phyloP scores from a whole-genome alignment of 2,797 vertebrate genomes.

The Lagodon rhomboides region DNA sequence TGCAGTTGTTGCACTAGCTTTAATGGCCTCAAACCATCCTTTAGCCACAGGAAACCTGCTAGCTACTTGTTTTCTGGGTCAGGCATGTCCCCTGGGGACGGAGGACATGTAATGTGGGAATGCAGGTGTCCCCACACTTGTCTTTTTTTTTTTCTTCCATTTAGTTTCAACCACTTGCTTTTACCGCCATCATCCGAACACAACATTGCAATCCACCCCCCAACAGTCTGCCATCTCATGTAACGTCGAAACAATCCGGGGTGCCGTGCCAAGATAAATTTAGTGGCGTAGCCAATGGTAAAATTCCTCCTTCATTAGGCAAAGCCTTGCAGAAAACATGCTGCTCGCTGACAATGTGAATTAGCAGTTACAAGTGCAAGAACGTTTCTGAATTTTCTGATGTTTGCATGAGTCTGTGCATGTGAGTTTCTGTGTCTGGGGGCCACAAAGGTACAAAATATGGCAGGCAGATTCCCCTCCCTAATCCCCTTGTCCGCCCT shows the following conservation, averaged over 20 bases:
- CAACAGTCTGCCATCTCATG: constrained; percentile 44
- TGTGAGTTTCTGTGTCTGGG: constrained; percentile 33
- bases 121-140: constrained; percentile 21
- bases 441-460: constrained; percentile 53
- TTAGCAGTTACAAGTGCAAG: constrained; percentile 45
- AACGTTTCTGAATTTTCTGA: constrained; percentile 39
- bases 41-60: constrained; percentile 47
- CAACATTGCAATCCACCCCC: constrained; percentile 11
- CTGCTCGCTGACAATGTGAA: constrained; percentile 43
- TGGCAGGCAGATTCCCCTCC: constrained; percentile 32
- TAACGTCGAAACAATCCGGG: constrained; percentile 25
- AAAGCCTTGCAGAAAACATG: constrained; percentile 42
- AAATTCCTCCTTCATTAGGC: constrained; percentile 42
- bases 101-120: constrained; percentile 7
- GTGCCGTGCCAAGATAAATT: constrained; percentile 58
- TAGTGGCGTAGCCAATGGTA: constrained; percentile 35
- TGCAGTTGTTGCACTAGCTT: constrained; percentile 33
- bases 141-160: background rate
- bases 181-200: constrained; percentile 19
- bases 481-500: constrained; percentile 54
- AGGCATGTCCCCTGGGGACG: constrained; percentile 11
- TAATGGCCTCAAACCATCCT: constrained; percentile 45
- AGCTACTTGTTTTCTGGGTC: constrained; percentile 52
- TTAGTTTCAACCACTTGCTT: constrained; percentile 14
- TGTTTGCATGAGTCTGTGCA: constrained; percentile 30